A percentile compares a stretch with the other conserved stretches of the same genome.
phyloP scores from a whole-genome alignment of 2,797 vertebrate genomes.

The Iguana delicatissima region DNA sequence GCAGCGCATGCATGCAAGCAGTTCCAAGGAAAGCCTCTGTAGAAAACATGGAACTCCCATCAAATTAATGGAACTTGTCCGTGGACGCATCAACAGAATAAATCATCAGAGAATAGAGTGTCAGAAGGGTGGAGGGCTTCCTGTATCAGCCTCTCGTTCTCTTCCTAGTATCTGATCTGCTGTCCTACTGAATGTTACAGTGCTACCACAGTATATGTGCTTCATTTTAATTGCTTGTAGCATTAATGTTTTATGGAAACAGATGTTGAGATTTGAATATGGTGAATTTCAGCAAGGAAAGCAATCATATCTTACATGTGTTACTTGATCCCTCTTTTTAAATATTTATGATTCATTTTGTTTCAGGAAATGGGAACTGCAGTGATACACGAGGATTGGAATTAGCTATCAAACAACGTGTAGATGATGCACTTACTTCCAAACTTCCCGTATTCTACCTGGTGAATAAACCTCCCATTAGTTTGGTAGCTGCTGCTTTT shows the following conservation, averaged over 20 bases:
- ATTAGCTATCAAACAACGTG: constrained; percentile 88
- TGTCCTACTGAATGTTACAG: not conserved
- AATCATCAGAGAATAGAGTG: no score
- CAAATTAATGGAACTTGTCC: no score
- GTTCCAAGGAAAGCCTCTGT: no score
- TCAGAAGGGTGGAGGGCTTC: no score
- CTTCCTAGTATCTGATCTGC: not conserved
- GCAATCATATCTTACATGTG: not conserved
- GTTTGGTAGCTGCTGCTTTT: constrained; percentile 82
- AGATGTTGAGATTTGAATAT: not conserved
- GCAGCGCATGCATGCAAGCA: no score
- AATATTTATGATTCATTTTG: not conserved
- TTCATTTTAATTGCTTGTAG: not conserved
- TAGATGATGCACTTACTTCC: constrained; percentile 86
- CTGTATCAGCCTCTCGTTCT: not conserved
- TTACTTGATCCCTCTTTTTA: not conserved
- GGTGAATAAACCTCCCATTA: constrained; percentile 87
- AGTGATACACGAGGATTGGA: constrained; percentile 86
- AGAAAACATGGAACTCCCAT: no score
- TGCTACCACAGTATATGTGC: not conserved
- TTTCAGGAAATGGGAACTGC: constrained; percentile 85
- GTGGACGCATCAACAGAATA: no score
- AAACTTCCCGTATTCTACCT: constrained; percentile 90
- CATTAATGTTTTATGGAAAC: not conserved
- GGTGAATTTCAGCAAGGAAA: not conserved